Evolutionary conservation across 2,797 vertebrate species (phyloP).

Genomic region (Karalla daura): DNA sequence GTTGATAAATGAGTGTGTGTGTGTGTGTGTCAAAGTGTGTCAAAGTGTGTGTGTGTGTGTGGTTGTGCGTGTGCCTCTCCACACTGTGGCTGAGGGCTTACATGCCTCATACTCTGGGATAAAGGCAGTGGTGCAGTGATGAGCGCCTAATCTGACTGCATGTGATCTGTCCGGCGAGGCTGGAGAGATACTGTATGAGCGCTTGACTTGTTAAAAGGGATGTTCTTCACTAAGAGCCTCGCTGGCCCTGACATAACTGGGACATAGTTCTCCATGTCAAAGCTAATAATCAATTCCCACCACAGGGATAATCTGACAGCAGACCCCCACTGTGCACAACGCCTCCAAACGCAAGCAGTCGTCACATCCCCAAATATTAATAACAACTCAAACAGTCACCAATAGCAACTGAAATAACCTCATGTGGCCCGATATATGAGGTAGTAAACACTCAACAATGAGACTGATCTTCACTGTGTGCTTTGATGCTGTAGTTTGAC

Average conservation of each 20-base stretch:
- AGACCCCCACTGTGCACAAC: conserved; percentile 59
- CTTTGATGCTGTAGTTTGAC: conserved; percentile 74
- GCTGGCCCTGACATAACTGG: conserved; percentile 85
- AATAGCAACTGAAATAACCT: conserved; percentile 51
- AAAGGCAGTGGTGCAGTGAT: conserved; percentile 68
- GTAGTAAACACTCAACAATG: conserved; percentile 57
- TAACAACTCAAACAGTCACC: conserved; percentile 62
- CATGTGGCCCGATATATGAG: conserved; percentile 34
- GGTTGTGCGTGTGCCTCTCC: conserved; percentile 20
- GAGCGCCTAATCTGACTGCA: conserved; percentile 66
- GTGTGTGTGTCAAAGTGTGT: conserved; percentile 8
- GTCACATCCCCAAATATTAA: conserved; percentile 67
- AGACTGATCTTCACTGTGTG: conserved; percentile 26
- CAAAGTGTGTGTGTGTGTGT: conserved; percentile 15
- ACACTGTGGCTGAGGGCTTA: conserved; percentile 55
- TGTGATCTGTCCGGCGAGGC: conserved; percentile 64
- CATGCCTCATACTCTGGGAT: conserved; percentile 54
- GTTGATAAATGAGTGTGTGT: conserved; percentile 42
- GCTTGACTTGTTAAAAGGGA: conserved; percentile 82
- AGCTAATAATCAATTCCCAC: conserved; percentile 83
- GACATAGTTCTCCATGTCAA: conserved; percentile 84
- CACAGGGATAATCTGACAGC: conserved; percentile 81
- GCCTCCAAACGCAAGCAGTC: conserved; percentile 56
- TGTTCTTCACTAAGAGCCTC: conserved; percentile 80
- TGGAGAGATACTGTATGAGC: conserved; percentile 61